A percentile compares a stretch with the other conserved stretches of the same genome.
These are phyloP conservation scores for Donacobius atricapilla DNA, from an alignment of 2,113 vertebrate genomes.

Conservation along the genomic window DNA sequence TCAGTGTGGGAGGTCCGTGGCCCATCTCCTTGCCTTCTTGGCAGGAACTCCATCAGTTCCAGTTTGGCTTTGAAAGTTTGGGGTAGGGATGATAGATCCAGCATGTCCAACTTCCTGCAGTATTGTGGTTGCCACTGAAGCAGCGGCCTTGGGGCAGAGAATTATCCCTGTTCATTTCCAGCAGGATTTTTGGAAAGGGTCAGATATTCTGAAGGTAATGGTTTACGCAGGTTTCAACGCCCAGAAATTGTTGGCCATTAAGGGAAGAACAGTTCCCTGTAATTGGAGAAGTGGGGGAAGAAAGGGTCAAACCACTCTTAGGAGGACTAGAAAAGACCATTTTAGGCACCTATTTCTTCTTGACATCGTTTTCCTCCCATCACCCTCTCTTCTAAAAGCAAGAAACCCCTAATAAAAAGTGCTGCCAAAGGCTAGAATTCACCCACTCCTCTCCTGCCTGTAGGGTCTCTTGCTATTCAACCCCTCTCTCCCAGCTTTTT, in stretches of 20 bases:
- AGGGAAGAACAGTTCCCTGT: not conserved
- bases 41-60: not conserved
- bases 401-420: not conserved
- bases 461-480: not conserved
- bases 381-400: not conserved
- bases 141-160: not conserved
- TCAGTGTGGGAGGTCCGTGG: accelerated
- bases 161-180: not conserved
- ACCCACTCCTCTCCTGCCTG: not conserved
- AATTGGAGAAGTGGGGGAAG: not conserved
- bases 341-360: not conserved
- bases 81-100: not conserved
- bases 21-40: not conserved
- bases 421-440: not conserved
- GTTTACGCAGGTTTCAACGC: accelerated
- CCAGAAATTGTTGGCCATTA: not conserved
- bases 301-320: not conserved
- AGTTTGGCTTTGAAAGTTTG: not conserved
- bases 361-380: not conserved
- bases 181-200: not conserved
- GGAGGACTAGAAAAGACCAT: not conserved
- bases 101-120: not conserved
- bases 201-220: not conserved
- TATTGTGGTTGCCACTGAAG: not conserved
- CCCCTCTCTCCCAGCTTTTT: not conserved